phyloP scores from a whole-genome alignment of 2,113 vertebrate species.

The Pseudonaja textilis region DNA sequence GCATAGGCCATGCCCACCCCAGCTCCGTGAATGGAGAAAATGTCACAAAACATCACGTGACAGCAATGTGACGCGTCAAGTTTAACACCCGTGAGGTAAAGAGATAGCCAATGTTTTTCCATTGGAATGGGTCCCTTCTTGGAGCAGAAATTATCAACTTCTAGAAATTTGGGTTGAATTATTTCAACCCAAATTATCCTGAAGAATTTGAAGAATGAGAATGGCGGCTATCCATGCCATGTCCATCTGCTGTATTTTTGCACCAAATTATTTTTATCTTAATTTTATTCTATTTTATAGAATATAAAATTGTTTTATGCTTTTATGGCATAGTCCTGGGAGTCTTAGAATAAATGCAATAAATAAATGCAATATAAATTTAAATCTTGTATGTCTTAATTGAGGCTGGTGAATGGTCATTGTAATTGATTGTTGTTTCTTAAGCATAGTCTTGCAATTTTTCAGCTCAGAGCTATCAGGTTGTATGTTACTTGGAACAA shows the following conservation, averaged over 20 bases:
- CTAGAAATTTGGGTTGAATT: too few relatives aligned
- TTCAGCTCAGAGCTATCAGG: neutral
- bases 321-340: neutral
- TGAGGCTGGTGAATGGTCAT: neutral
- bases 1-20: too few relatives aligned
- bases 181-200: neutral
- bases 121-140: neutral
- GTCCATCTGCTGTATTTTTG: neutral
- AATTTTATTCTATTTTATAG: neutral
- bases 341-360: neutral
- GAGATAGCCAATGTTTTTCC: neutral
- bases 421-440: neutral
- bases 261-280: neutral
- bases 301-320: neutral
- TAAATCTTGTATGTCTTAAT: neutral
- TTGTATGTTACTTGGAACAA: neutral
- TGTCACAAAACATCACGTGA: too few relatives aligned
- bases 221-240: neutral
- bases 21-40: too few relatives aligned
- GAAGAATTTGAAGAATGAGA: neutral
- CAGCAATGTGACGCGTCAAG: rapidly evolving
- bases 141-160: neutral
- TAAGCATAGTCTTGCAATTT: neutral
- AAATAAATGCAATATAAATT: neutral
- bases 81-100: neutral